Base-by-base conservation (phyloP, 2,113 vertebrate genomes). In the Ptilonorhynchus violaceus region DNA sequence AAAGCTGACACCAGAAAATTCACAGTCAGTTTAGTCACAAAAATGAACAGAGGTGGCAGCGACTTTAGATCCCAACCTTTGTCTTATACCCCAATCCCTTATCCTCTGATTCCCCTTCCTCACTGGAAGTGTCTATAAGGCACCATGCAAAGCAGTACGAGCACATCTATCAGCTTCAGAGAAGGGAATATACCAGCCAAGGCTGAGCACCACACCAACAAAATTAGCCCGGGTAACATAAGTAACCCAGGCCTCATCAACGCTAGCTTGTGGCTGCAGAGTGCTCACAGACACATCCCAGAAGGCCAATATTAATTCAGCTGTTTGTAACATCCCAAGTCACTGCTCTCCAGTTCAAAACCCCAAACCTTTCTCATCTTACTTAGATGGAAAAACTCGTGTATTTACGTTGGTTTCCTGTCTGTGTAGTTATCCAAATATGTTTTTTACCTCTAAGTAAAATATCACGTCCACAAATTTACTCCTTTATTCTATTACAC, bases 391-490 rank as follows among this genome's bases (percentile, higher is more conserved):
- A 94, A 95, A 94, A 95, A 80, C 27, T 88, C 78, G 59, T 0
- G 1, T 39, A 93, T 88, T 70, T 88, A 66, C 47, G 23, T 39
- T 67, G 70, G 75, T 93, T 96, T 94, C 46, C 84, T 69, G 59
- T 87, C 92, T 92, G 33, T 37, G 56, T 5, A 83, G 42, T 50
- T 80, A 83, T 7, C 55, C 85, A 83, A 84, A 68, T 56, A 70
- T 1, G 13, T 1, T 11, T 35, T 88, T 49, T 15, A 2, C 25
- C 63, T 77, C 30, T 85, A 90, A 94, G 42, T 55, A 93, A 95
- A 96, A 88, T 39, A 80, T 96, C 96, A 96, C 82, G 17, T 95
- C 92, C 81, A 82, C 93, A 95, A 85, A 92, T 86, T 35, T 35
- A 77, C 64, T 83, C 55, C 60, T 88, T 90, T 73, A 86, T 76